phyloP scores from a whole-genome alignment of 35 echinoderm and acorn worm genomes.

The Heliocidaris tuberculata region DNA sequence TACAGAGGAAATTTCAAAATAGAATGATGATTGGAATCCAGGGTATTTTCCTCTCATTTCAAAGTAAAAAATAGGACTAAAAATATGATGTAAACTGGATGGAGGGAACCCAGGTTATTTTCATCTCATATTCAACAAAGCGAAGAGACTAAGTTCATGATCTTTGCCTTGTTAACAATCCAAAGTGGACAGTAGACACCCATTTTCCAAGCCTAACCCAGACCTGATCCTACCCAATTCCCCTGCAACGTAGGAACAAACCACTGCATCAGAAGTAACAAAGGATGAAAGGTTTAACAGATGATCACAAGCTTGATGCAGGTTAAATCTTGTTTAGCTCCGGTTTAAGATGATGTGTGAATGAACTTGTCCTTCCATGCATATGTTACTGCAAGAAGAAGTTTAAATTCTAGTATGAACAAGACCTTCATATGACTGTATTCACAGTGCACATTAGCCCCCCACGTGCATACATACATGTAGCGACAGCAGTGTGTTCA shows the following conservation, averaged over 20 bases:
- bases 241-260: neutral
- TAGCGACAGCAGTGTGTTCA: neutral
- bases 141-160: neutral
- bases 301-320: neutral
- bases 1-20: neutral
- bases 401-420: slow-evolving; percentile 5
- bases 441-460: neutral
- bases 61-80: too few species aligned
- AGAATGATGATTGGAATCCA: neutral
- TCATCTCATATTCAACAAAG: neutral
- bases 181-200: neutral
- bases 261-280: neutral
- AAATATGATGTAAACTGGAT: neutral
- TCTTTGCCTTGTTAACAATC: neutral
- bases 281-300: neutral
- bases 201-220: too few species aligned
- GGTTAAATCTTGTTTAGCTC: neutral
- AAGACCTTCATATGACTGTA: slow-evolving; percentile 41
- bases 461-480: neutral
- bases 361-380: neutral
- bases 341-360: neutral
- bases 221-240: neutral
- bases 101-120: neutral
- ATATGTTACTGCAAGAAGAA: neutral
- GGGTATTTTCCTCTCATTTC: too few species aligned